These are phyloP conservation scores for Tetragnatha montana DNA, from an alignment of 2,888 invertebrate species.

Conservation along the genomic window DNA sequence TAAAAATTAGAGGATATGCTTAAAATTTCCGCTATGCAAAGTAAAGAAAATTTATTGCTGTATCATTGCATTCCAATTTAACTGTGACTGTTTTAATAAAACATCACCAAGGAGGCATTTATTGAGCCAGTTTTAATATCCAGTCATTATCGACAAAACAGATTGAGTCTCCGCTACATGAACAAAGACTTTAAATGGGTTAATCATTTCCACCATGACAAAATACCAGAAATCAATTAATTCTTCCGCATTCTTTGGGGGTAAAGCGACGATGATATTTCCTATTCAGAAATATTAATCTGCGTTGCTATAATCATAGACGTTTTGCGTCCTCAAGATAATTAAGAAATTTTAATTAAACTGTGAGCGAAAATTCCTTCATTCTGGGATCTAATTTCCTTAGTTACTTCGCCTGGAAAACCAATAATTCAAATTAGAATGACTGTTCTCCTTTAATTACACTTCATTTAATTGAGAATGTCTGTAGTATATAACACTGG, in stretches of 20 bases:
- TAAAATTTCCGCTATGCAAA: no score
- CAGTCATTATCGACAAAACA: background rate
- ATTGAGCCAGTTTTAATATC: background rate
- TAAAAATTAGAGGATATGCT: no score
- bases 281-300: background rate
- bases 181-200: background rate
- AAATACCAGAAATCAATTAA: background rate
- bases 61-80: no score
- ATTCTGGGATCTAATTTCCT: conserved; percentile 24
- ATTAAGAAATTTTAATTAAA: conserved; percentile 40
- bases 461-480: conserved; percentile 35
- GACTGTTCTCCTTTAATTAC: conserved; percentile 26
- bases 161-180: background rate
- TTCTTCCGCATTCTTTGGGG: background rate
- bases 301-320: background rate
- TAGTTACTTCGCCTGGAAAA: conserved; percentile 24
- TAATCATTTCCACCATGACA: background rate
- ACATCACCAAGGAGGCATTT: background rate
- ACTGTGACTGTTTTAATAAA: background rate
- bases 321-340: background rate
- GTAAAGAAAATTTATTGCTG: no score
- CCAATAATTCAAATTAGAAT: conserved; percentile 35
- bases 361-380: conserved; percentile 13
- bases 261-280: background rate
- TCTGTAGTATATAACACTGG: background rate